Evolutionary conservation across 2,113 vertebrate species (phyloP).

Genomic region (Chaetorhynchus papuensis): DNA sequence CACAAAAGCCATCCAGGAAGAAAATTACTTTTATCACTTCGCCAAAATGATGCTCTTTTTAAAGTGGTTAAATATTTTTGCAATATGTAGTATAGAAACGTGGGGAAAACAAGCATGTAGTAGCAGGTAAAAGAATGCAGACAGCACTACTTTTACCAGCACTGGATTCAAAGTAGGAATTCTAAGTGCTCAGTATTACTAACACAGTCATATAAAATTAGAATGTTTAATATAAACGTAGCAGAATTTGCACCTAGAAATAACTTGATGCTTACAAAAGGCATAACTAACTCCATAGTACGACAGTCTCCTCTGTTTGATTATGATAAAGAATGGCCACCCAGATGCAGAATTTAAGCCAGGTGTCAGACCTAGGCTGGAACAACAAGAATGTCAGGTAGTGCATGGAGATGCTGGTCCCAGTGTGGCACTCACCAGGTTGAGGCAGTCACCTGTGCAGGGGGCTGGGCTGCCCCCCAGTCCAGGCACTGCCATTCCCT

Average conservation of each 20-base stretch:
- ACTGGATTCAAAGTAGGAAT: neutral
- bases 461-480: neutral
- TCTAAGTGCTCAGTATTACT: neutral
- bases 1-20: neutral
- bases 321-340: neutral
- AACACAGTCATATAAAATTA: neutral
- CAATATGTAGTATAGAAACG: neutral
- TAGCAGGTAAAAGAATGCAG: neutral
- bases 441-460: neutral
- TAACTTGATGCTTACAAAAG: neutral
- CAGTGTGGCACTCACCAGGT: too few relatives aligned
- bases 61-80: neutral
- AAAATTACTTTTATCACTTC: neutral
- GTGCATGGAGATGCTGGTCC: fast-evolving
- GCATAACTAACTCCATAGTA: neutral
- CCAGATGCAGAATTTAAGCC: neutral
- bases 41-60: neutral
- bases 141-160: neutral
- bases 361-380: neutral
- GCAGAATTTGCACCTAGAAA: neutral
- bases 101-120: neutral
- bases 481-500: neutral
- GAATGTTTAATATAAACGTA: neutral
- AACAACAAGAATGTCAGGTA: neutral
- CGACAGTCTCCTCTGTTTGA: neutral